These are phyloP conservation scores for Pedionomus torquatus DNA, from an alignment of 2,113 vertebrate species.

Conservation along the genomic window DNA sequence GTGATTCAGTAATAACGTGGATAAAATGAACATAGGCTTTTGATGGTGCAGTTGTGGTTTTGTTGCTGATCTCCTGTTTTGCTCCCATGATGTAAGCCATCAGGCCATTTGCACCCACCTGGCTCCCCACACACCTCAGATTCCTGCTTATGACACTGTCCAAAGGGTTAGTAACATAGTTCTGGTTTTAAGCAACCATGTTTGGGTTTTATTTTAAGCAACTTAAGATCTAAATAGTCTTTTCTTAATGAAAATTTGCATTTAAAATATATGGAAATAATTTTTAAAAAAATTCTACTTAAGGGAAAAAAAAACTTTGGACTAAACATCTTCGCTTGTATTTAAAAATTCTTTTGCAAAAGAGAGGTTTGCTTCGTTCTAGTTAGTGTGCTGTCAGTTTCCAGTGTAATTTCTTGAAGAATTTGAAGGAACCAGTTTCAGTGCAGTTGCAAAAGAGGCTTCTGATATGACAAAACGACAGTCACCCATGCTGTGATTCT, in stretches of 20 bases:
- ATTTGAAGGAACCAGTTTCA: not conserved
- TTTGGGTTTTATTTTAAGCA: not conserved
- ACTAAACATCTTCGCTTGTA: not conserved
- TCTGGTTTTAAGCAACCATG: not conserved
- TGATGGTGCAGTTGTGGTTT: not conserved
- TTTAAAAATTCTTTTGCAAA: not conserved
- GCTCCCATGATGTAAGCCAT: not conserved
- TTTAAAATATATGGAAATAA: not conserved
- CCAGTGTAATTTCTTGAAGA: not conserved
- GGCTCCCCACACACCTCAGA: not conserved
- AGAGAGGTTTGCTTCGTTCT: not conserved
- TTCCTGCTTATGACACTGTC: not conserved
- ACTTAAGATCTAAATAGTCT: not conserved
- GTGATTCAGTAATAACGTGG: not conserved
- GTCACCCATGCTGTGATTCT: not conserved
- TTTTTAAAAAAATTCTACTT: not conserved
- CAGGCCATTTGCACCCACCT: not conserved
- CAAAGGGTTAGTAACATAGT: not conserved
- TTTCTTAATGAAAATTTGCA: not conserved
- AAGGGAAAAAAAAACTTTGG: not conserved
- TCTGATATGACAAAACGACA: not conserved
- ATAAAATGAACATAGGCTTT: not conserved
- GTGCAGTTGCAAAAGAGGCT: not conserved
- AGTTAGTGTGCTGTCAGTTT: not conserved
- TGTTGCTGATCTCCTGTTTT: not conserved